Evolutionary conservation across 1,140 invertebrate species (phyloP).

Genomic region (Luehdorfia chinensis): DNA sequence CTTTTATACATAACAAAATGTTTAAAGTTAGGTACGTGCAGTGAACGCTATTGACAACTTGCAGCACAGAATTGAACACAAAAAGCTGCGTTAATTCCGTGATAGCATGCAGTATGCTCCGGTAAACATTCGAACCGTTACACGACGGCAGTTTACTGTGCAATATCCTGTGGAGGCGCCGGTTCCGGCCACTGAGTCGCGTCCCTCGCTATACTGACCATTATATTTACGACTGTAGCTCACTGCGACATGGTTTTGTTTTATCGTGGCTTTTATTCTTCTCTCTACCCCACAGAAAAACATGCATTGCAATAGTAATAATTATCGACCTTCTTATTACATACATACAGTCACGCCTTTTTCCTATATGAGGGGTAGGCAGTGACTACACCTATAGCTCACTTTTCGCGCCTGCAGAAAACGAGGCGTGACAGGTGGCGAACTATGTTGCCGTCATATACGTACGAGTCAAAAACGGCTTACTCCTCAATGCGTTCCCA

Average conservation of each 20-base stretch:
- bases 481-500: too few species aligned
- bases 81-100: conserved; percentile 9
- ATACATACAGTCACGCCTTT: too few species aligned
- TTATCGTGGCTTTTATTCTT: not conserved
- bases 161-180: conserved; percentile 37
- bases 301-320: too few species aligned
- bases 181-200: conserved; percentile 27
- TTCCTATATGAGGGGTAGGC: too few species aligned
- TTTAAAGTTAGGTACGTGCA: too few species aligned
- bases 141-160: conserved; percentile 36
- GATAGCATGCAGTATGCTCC: conserved; percentile 21
- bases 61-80: conserved; percentile 1
- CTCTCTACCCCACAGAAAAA: not conserved
- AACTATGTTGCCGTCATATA: too few species aligned
- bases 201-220: conserved; percentile 18
- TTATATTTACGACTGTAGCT: conserved; percentile 7
- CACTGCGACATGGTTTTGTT: conserved; percentile 4
- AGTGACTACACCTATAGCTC: too few species aligned
- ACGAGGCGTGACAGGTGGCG: too few species aligned
- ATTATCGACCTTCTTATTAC: too few species aligned
- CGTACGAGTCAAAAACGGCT: too few species aligned
- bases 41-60: not conserved
- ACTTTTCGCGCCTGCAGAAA: too few species aligned
- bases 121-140: conserved; percentile 33
- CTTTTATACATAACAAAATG: too few species aligned